Evolutionary conservation across 2,113 vertebrate species (phyloP).

Genomic region (Epinephelus cyanopodus): DNA sequence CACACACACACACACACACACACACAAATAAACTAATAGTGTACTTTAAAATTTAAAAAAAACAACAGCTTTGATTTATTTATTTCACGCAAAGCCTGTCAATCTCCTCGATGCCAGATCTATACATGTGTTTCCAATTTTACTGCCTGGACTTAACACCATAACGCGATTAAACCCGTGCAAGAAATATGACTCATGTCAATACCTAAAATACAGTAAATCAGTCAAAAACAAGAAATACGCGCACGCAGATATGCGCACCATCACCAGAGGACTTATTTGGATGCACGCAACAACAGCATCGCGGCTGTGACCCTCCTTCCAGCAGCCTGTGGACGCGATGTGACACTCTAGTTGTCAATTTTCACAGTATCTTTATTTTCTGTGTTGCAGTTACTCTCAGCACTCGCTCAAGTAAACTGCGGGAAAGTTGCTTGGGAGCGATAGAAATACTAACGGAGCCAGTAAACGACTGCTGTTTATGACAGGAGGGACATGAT

Average conservation of each 20-base stretch:
- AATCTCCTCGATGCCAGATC: neutral
- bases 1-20: too few relatives aligned
- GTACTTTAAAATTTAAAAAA: neutral
- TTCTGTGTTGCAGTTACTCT: constrained; percentile 27
- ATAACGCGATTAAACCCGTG: neutral
- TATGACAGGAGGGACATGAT: constrained; percentile 64
- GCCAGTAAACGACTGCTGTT: constrained; percentile 70
- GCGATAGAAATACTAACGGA: constrained; percentile 65
- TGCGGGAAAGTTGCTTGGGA: constrained; percentile 72
- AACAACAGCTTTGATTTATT: neutral
- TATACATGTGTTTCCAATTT: neutral
- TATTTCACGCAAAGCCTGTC: neutral
- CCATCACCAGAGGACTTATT: constrained; percentile 37
- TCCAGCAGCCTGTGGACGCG: constrained; percentile 56
- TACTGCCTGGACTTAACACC: neutral
- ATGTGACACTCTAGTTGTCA: constrained; percentile 57
- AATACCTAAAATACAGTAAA: neutral
- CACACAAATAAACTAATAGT: neutral
- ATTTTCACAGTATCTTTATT: constrained; percentile 70
- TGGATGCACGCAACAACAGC: constrained; percentile 33
- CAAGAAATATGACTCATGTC: constrained; percentile 1
- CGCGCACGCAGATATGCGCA: neutral
- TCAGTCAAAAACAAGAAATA: neutral
- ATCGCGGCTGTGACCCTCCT: constrained; percentile 31
- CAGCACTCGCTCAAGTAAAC: constrained; percentile 46